Evolutionary conservation across 2,113 vertebrate species (phyloP).

Genomic region (Takifugu bimaculatus): DNA sequence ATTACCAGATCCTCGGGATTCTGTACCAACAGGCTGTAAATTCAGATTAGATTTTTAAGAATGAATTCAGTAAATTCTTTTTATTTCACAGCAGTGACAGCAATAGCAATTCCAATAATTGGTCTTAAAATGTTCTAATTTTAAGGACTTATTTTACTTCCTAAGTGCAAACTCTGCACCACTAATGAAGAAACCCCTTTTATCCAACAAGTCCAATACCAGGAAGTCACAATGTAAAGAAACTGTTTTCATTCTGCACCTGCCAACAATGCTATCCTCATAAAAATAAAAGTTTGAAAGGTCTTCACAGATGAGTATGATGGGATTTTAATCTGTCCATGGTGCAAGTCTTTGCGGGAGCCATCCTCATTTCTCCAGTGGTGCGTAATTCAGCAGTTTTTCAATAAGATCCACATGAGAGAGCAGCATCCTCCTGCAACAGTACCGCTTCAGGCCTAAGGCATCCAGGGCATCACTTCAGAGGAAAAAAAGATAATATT

Average conservation of each 20-base stretch:
- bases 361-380: slow-evolving; percentile 86
- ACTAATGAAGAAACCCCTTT: too few relatives aligned
- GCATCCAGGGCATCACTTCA: slow-evolving; percentile 92
- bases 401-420: slow-evolving; percentile 98
- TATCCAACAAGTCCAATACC: too few relatives aligned
- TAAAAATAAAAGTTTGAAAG: not conserved
- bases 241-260: slow-evolving; percentile 51
- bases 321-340: not conserved
- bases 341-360: not conserved
- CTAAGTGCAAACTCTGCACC: too few relatives aligned
- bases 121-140: too few relatives aligned
- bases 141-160: too few relatives aligned
- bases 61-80: too few relatives aligned
- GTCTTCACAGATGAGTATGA: slow-evolving; percentile 2
- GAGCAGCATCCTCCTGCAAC: slow-evolving; percentile 95
- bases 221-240: slow-evolving; percentile 5
- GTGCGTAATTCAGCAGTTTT: slow-evolving; percentile 95
- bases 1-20: too few relatives aligned
- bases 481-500: slow-evolving; percentile 12
- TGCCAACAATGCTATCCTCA: not conserved
- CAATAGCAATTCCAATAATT: too few relatives aligned
- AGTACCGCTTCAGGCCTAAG: slow-evolving; percentile 95
- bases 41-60: too few relatives aligned
- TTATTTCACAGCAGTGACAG: too few relatives aligned
- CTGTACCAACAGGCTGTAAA: too few relatives aligned